Evolutionary conservation across 2,113 vertebrate species (phyloP).

Genomic region (Sturnira hondurensis): DNA sequence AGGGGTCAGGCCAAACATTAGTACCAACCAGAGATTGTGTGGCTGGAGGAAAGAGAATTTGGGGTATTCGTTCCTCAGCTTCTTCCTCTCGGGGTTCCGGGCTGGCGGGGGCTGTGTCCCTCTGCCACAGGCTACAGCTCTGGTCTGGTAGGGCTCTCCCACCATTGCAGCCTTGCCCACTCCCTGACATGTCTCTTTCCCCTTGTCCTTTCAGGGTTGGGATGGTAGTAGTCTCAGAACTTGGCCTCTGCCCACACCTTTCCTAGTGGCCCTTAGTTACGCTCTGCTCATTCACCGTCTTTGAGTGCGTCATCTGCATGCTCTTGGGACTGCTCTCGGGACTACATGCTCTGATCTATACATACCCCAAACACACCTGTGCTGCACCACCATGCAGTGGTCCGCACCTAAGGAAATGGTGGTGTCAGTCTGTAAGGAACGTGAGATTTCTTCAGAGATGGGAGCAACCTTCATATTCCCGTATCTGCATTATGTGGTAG

Average conservation of each 20-base stretch:
- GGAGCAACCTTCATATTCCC: neutral
- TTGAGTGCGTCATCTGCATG: neutral
- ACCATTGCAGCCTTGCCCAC: neutral
- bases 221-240: neutral
- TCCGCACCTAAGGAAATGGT: neutral
- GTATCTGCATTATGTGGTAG: neutral
- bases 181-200: neutral
- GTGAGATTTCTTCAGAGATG: conserved; percentile 18
- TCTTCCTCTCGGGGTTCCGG: neutral
- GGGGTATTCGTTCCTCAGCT: neutral
- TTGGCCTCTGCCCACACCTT: neutral
- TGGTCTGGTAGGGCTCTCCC: neutral
- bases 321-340: too few relatives aligned
- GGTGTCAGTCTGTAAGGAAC: neutral
- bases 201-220: neutral
- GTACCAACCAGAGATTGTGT: neutral
- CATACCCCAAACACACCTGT: neutral
- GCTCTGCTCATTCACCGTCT: neutral
- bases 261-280: neutral
- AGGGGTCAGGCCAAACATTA: neutral
- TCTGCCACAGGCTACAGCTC: neutral
- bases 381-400: neutral
- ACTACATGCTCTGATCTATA: neutral
- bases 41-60: neutral
- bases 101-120: neutral